phyloP scores from a whole-genome alignment of 1,140 invertebrate species.

The Akabosia matsudoensis region DNA sequence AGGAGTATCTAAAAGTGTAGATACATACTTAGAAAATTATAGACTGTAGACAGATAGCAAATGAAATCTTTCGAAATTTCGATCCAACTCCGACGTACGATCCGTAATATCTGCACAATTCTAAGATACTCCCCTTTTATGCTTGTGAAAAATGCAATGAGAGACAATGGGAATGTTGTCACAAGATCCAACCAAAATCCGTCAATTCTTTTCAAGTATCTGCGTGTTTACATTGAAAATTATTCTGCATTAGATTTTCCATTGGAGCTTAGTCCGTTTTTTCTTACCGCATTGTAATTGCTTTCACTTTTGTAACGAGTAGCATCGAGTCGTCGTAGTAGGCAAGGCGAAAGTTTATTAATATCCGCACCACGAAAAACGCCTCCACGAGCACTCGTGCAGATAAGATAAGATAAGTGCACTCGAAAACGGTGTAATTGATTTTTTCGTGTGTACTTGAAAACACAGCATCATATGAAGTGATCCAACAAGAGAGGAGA shows the following conservation, averaged over 20 bases:
- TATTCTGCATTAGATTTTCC: no score
- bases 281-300: no score
- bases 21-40: no score
- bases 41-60: no score
- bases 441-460: neutral
- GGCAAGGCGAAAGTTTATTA: slow-evolving; percentile 42
- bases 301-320: slow-evolving; percentile 20
- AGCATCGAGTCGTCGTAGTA: slow-evolving; percentile 33
- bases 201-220: slow-evolving; percentile 29
- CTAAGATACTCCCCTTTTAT: slow-evolving; percentile 27
- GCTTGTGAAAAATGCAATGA: neutral
- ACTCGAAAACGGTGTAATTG: no score
- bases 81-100: no score
- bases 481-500: slow-evolving; percentile 37
- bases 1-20: no score
- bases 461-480: slow-evolving; percentile 39
- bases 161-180: slow-evolving; percentile 37
- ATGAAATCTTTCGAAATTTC: no score
- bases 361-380: slow-evolving; percentile 36
- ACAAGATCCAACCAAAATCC: slow-evolving; percentile 38
- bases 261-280: no score
- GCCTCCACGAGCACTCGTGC: slow-evolving; percentile 17
- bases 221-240: no score
- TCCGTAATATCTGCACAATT: slow-evolving; percentile 37
- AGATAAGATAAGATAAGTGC: neutral